These are phyloP conservation scores for Harpalus rubripes DNA, from an alignment of 2,888 invertebrate species.

Conservation along the genomic window DNA sequence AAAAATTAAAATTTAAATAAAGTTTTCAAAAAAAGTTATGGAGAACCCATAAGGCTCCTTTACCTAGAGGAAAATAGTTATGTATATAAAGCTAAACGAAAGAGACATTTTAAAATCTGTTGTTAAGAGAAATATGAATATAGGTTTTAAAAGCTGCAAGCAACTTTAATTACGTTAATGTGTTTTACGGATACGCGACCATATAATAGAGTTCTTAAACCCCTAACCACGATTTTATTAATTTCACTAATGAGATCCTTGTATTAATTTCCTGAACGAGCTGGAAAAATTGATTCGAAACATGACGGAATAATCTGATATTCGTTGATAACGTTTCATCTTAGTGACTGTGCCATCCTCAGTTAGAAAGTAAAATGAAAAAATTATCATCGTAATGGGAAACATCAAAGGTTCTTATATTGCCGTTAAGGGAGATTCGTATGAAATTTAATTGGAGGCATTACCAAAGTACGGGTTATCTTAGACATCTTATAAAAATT, in stretches of 20 bases:
- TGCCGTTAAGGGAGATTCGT: slow-evolving; percentile 15
- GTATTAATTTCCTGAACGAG: slow-evolving; percentile 39
- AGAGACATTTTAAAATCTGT: too few species aligned
- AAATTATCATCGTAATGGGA: slow-evolving; percentile 59
- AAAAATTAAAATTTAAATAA: too few species aligned
- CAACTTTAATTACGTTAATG: slow-evolving; percentile 59
- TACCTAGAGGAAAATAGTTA: too few species aligned
- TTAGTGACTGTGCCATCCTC: background rate
- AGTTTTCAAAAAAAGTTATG: too few species aligned
- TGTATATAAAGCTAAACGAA: too few species aligned
- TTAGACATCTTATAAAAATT: background rate
- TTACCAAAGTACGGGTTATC: background rate
- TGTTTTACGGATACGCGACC: slow-evolving; percentile 16
- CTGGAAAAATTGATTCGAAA: slow-evolving; percentile 53
- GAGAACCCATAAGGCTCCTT: too few species aligned
- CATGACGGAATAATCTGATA: slow-evolving; percentile 39
- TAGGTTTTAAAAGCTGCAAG: background rate
- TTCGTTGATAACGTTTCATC: background rate
- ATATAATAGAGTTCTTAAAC: slow-evolving; percentile 47
- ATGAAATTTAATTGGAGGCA: slow-evolving; percentile 22
- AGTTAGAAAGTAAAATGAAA: slow-evolving; percentile 44
- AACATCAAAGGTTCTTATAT: slow-evolving; percentile 51
- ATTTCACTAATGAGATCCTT: slow-evolving; percentile 57
- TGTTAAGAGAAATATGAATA: slow-evolving; percentile 1
- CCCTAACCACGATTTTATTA: slow-evolving; percentile 52